Percentiles rank a stretch among this genome's conserved stretches.
phyloP scores from a whole-genome alignment of 1,140 invertebrate species.

The Temnothorax longispinosus region DNA sequence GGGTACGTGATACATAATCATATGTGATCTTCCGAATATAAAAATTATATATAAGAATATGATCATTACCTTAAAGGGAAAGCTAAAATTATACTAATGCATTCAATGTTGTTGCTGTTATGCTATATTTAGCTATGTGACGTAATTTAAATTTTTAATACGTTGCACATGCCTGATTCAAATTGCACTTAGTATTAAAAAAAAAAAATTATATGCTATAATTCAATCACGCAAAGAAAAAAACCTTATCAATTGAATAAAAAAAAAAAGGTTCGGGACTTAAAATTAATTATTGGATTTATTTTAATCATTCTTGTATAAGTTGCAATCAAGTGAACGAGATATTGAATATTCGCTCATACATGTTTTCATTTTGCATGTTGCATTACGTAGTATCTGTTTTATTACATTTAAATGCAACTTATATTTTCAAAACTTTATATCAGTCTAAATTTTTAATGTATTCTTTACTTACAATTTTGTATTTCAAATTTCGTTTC shows the following conservation, averaged over 20 bases:
- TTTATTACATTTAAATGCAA: neutral
- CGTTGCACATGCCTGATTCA: neutral
- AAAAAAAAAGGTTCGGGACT: constrained; percentile 3
- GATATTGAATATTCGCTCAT: neutral
- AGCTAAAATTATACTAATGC: neutral
- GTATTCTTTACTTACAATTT: constrained; percentile 9
- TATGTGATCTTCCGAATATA: constrained; percentile 6
- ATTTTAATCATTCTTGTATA: constrained; percentile 27
- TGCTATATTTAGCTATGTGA: neutral
- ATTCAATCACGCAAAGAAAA: neutral
- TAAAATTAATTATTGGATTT: constrained; percentile 1
- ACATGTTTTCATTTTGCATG: neutral
- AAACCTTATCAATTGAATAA: neutral
- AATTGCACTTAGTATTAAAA: constrained; percentile 6
- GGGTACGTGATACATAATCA: neutral
- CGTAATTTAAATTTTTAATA: neutral
- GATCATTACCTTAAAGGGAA: neutral
- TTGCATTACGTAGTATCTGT: neutral
- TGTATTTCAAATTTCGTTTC: constrained; percentile 14
- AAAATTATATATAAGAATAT: constrained; percentile 47
- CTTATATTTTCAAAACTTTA: neutral
- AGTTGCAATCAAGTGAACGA: neutral
- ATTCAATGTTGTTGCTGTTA: neutral
- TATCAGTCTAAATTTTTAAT: neutral
- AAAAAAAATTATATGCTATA: neutral